Percentiles rank a stretch among this genome's conserved stretches.
Evolutionary conservation across 2,888 invertebrate species (phyloP).

Genomic region (Tricholauxania praeusta): DNA sequence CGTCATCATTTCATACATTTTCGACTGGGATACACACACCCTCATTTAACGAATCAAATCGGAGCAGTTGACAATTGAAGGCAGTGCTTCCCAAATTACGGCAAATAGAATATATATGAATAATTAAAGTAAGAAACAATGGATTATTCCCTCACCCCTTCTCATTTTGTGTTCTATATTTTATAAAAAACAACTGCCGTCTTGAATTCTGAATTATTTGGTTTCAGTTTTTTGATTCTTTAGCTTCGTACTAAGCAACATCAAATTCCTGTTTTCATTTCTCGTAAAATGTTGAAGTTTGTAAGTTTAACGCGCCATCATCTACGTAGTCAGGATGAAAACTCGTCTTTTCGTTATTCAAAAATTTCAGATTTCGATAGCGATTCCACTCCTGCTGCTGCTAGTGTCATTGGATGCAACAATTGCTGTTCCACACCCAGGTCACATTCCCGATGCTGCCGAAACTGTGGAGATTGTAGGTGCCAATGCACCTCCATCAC

Average conservation of each 20-base stretch:
- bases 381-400: constrained; percentile 52
- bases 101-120: too few relatives aligned
- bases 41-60: background rate
- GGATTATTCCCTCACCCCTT: background rate
- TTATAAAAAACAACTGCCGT: constrained; percentile 55
- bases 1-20: too few relatives aligned
- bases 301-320: constrained; percentile 53
- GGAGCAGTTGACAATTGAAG: background rate
- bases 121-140: too few relatives aligned
- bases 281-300: constrained; percentile 61
- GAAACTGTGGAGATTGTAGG: constrained; percentile 53
- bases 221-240: constrained; percentile 39
- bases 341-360: constrained; percentile 46
- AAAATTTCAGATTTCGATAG: constrained; percentile 51
- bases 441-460: constrained; percentile 53
- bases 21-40: too few relatives aligned
- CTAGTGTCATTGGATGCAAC: constrained; percentile 18
- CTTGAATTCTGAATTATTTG: constrained; percentile 53
- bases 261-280: constrained; percentile 22
- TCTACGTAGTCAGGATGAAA: constrained; percentile 33
- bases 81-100: constrained; percentile 1
- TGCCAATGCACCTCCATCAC: constrained; percentile 50
- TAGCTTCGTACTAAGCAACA: constrained; percentile 10
- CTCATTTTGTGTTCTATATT: constrained; percentile 10
- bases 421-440: constrained; percentile 39